Percentiles rank a stretch among this genome's conserved stretches.
phyloP scores from a whole-genome alignment of 2,113 vertebrate species.

The Nansenia antarctica region DNA sequence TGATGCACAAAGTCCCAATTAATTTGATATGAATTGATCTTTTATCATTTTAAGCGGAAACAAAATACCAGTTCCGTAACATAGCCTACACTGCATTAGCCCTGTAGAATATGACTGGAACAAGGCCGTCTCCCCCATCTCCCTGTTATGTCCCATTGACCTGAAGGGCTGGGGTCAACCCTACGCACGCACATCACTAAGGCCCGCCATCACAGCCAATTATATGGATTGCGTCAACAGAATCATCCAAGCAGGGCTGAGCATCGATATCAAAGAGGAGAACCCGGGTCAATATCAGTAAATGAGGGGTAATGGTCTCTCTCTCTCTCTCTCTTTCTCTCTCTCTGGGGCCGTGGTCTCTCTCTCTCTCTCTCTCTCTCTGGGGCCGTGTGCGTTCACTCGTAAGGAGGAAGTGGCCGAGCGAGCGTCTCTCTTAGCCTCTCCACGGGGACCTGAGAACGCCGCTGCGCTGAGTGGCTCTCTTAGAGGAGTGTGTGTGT shows the following conservation, averaged over 20 bases:
- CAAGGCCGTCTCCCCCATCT: too few species aligned
- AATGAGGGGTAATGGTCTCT: slow-evolving; percentile 39
- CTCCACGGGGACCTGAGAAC: slow-evolving; percentile 32
- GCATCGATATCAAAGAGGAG: slow-evolving; percentile 27
- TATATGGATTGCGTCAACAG: slow-evolving; percentile 47
- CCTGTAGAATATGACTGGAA: too few species aligned
- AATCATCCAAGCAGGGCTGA: slow-evolving; percentile 47
- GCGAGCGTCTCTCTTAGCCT: slow-evolving; percentile 14
- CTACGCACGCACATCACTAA: too few species aligned
- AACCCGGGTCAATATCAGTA: slow-evolving; percentile 37
- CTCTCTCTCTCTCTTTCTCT: too few species aligned
- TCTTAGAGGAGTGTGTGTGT: slow-evolving; percentile 35
- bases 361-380: slow-evolving; percentile 24
- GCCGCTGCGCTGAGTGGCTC: slow-evolving; percentile 31
- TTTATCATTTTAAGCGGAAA: too few species aligned
- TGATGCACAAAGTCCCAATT: too few species aligned
- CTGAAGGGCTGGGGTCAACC: too few species aligned
- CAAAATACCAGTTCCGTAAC: too few species aligned
- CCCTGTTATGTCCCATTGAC: too few species aligned
- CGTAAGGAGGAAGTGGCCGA: slow-evolving; percentile 31
- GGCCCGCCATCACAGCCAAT: slow-evolving; percentile 42
- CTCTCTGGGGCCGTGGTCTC: slow-evolving; percentile 9
- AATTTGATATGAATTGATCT: too few species aligned
- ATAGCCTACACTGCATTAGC: too few species aligned
- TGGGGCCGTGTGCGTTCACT: slow-evolving; percentile 34